phyloP scores from a whole-genome alignment of 1,140 invertebrate species.

The Aphis craccivora region DNA sequence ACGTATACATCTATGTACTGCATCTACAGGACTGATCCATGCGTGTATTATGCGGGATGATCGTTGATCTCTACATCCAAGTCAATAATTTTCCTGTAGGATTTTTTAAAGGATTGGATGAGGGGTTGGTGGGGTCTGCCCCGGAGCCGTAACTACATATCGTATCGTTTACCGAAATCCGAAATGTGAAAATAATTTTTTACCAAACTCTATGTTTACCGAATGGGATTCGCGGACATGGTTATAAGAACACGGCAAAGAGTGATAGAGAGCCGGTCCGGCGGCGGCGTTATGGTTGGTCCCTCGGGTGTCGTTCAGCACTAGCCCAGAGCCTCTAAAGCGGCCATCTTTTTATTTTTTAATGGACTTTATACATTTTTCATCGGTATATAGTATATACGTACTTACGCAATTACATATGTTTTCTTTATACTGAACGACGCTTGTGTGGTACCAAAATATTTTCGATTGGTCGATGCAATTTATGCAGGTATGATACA shows the following conservation, averaged over 20 bases:
- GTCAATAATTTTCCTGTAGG: neutral
- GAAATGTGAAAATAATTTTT: neutral
- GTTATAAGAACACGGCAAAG: neutral
- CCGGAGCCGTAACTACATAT: neutral
- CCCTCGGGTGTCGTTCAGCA: slow-evolving; percentile 3
- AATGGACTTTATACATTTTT: slow-evolving; percentile 31
- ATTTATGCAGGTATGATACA: neutral
- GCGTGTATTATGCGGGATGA: neutral
- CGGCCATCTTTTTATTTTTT: slow-evolving; percentile 21
- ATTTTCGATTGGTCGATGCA: neutral
- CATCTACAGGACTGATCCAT: neutral
- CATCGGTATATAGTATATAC: neutral
- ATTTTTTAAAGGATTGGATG: neutral
- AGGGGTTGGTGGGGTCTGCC: neutral
- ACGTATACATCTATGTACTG: neutral
- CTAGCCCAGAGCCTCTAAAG: neutral
- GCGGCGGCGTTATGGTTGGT: neutral
- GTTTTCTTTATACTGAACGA: neutral
- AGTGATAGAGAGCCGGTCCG: neutral
- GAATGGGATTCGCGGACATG: neutral
- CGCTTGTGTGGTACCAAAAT: neutral
- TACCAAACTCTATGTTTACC: neutral
- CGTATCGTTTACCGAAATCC: neutral
- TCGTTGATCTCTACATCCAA: neutral
- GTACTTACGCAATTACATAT: slow-evolving; percentile 3